Conservation (phyloP, 2,113 vertebrate genomes). For the Haemorhous mexicanus region DNA sequence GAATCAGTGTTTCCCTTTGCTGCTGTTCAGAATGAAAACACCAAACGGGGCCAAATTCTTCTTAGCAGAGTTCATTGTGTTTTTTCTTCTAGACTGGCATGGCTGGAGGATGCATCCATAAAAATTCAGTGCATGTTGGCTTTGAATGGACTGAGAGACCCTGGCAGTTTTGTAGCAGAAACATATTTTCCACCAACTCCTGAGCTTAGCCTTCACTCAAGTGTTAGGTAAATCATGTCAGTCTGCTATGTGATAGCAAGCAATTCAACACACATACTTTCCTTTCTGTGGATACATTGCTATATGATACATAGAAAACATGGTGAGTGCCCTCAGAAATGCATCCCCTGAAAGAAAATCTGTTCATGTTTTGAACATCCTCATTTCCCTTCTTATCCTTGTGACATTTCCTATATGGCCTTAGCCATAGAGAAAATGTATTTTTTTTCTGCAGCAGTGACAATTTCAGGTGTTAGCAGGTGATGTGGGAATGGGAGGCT, state of each 20-base stretch:
- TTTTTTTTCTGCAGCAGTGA: not conserved
- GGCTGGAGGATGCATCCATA: not conserved
- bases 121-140: not conserved
- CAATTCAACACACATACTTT: not conserved
- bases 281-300: not conserved
- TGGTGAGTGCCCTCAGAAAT: not conserved
- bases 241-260: not conserved
- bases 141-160: not conserved
- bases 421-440: not conserved
- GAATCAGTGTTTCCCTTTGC: not conserved
- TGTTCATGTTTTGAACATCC: not conserved
- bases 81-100: not conserved
- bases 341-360: not conserved
- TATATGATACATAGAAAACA: not conserved
- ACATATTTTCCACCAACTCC: not conserved
- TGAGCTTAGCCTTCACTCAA: not conserved
- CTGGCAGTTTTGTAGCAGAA: not conserved
- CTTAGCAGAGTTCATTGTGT: fast-evolving
- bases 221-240: not conserved
- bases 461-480: not conserved
- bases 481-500: not conserved
- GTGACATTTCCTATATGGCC: not conserved
- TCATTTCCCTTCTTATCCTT: not conserved
- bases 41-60: not conserved
- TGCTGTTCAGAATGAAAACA: not conserved